These are phyloP conservation scores for Cyanocitta stelleri DNA, from an alignment of 2,113 vertebrate species.

Conservation along the genomic window DNA sequence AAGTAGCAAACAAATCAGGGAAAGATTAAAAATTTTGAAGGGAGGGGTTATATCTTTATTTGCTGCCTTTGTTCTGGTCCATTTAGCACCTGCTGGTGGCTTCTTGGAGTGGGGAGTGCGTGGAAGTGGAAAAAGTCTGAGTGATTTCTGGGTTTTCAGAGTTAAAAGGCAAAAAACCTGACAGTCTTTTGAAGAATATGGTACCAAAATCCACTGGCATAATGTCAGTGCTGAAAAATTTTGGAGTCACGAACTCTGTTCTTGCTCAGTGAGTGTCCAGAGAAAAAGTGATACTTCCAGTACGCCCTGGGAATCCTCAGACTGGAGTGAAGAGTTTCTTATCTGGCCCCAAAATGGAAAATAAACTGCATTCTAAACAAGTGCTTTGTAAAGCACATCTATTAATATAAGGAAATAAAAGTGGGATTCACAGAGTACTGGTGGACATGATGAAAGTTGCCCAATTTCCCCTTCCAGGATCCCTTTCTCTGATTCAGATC, in stretches of 20 bases:
- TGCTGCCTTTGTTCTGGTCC: background rate
- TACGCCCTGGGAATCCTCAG: background rate
- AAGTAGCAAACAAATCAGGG: background rate
- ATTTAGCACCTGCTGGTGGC: background rate
- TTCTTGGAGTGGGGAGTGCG: background rate
- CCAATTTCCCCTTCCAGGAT: background rate
- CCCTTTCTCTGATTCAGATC: background rate
- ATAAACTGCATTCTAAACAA: background rate
- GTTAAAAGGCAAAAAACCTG: background rate
- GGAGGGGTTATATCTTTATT: background rate
- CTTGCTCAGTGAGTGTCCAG: background rate
- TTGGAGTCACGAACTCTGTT: background rate
- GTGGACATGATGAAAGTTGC: background rate
- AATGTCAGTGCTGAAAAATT: background rate
- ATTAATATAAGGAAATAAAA: background rate
- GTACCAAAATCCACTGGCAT: background rate
- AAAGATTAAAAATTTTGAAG: background rate
- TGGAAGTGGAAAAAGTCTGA: background rate
- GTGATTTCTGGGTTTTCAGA: background rate
- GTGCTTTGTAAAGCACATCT: background rate
- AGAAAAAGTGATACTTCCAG: rapidly evolving
- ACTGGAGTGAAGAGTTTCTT: background rate
- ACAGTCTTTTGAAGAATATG: background rate
- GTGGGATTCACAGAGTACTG: background rate
- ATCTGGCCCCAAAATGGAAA: background rate